A percentile compares a stretch with the other conserved stretches of the same genome.
These are phyloP conservation scores for Lasioglossum albipes DNA, from an alignment of 1,140 invertebrate genomes.

Conservation along the genomic window DNA sequence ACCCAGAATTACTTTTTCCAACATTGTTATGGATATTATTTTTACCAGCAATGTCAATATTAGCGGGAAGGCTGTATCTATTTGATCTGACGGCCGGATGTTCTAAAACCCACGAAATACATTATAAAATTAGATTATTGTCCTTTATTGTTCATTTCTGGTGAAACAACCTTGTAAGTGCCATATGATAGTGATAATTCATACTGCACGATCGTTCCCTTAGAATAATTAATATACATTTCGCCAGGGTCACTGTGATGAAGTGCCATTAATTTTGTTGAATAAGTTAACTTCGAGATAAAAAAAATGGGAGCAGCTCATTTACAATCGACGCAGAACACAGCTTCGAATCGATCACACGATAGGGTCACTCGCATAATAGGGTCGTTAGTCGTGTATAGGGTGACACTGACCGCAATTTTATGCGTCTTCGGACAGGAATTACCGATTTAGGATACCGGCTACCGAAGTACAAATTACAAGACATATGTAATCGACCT, in stretches of 20 bases:
- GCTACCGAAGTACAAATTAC: conserved; percentile 11
- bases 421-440: conserved; percentile 45
- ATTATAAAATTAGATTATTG: background rate
- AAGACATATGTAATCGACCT: conserved; percentile 42
- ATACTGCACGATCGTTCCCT: background rate
- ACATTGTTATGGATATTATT: conserved; percentile 62
- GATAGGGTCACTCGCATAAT: conserved; percentile 16
- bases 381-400: conserved; percentile 37
- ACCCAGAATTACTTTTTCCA: conserved; percentile 52
- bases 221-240: background rate
- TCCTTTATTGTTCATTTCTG: no score
- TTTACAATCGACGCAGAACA: conserved; percentile 33
- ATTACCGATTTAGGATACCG: conserved; percentile 58
- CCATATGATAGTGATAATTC: background rate
- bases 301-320: conserved; percentile 20
- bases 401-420: conserved; percentile 70
- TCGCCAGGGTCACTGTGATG: no score
- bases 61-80: conserved; percentile 68
- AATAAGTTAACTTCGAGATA: background rate
- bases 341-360: conserved; percentile 39
- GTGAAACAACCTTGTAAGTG: background rate
- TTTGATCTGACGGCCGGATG: conserved; percentile 66
- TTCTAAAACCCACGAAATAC: conserved; percentile 60
- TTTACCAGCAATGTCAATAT: conserved; percentile 54
- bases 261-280: background rate